These are phyloP conservation scores for Dendrolimus houi DNA, from an alignment of 2,888 invertebrate genomes.

Conservation along the genomic window DNA sequence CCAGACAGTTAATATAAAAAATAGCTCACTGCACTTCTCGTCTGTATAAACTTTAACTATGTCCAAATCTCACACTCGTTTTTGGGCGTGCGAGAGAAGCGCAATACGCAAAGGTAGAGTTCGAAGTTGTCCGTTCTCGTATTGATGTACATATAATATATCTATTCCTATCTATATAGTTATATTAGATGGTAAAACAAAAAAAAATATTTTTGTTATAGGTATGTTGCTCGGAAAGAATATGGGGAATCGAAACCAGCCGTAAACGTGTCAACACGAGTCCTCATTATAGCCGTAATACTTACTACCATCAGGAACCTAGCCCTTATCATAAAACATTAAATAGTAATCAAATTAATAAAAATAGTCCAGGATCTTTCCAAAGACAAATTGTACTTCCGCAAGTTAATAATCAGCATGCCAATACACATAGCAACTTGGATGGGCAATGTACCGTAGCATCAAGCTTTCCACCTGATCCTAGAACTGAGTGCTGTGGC, in stretches of 20 bases:
- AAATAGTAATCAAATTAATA: neutral
- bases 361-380: neutral
- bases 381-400: neutral
- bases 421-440: slow-evolving; percentile 6
- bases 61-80: too few relatives aligned
- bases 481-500: slow-evolving; percentile 53
- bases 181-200: too few relatives aligned
- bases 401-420: too few relatives aligned
- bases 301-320: neutral
- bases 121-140: too few relatives aligned
- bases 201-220: slow-evolving; percentile 18
- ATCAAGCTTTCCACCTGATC: slow-evolving; percentile 44
- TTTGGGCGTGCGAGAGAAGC: too few relatives aligned
- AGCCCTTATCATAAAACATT: neutral
- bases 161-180: too few relatives aligned
- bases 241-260: slow-evolving; percentile 21
- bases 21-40: too few relatives aligned
- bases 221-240: slow-evolving; percentile 42
- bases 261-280: neutral
- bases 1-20: too few relatives aligned
- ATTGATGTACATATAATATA: too few relatives aligned
- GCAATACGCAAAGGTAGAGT: too few relatives aligned
- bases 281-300: neutral
- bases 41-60: too few relatives aligned
- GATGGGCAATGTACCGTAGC: slow-evolving; percentile 31